Percentiles rank a stretch among this genome's conserved stretches.
phyloP scores from a whole-genome alignment of 2,888 invertebrate species.

The Brachyptera putata region DNA sequence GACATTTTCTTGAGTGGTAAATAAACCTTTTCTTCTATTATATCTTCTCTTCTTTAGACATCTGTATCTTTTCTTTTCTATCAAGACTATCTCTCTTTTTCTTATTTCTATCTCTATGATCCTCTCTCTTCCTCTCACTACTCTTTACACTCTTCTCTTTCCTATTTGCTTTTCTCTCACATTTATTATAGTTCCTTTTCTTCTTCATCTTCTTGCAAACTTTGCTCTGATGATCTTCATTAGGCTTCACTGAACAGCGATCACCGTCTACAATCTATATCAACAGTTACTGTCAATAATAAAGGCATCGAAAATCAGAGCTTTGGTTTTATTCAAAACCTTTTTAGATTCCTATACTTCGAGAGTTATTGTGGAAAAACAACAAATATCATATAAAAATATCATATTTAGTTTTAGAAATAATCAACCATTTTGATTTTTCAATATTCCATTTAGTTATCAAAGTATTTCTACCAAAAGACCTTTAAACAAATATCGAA shows the following conservation, averaged over 20 bases:
- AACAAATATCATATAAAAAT: too few species aligned
- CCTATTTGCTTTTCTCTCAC: constrained; percentile 27
- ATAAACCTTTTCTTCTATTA: constrained; percentile 10
- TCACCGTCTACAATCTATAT: background rate
- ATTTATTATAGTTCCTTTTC: constrained; percentile 26
- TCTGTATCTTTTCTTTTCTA: constrained; percentile 6
- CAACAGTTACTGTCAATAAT: constrained; percentile 1
- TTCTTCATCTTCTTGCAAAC: constrained; percentile 25
- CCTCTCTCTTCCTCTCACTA: constrained; percentile 23
- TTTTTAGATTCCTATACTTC: too few species aligned
- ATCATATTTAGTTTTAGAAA: too few species aligned
- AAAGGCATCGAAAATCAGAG: constrained; percentile 10
- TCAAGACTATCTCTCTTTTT: constrained; percentile 1
- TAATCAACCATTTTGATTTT: too few species aligned
- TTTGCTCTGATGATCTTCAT: constrained; percentile 21
- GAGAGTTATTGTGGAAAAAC: too few species aligned
- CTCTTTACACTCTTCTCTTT: constrained; percentile 28
- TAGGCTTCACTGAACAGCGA: too few species aligned
- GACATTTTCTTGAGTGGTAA: constrained; percentile 14
- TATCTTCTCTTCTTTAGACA: background rate
- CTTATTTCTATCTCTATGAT: constrained; percentile 11
- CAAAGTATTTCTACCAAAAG: too few species aligned
- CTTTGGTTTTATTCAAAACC: too few species aligned
- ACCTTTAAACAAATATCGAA: too few species aligned
- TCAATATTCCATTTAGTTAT: too few species aligned